phyloP scores from a whole-genome alignment of 2,888 invertebrate species.

The Octodonta nipae region DNA sequence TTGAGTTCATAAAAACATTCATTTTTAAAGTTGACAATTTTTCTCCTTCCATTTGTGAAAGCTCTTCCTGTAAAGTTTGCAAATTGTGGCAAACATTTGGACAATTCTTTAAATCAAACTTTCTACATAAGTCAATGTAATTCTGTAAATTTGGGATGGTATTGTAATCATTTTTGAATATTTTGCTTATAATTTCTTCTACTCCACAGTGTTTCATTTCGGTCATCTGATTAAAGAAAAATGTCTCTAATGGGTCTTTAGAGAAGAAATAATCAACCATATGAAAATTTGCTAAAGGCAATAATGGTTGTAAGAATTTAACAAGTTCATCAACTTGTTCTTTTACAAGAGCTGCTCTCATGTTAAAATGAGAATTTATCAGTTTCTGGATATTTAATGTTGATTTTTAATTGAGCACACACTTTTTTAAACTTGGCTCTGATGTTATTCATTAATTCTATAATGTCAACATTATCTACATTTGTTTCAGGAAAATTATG shows the following conservation, averaged over 20 bases:
- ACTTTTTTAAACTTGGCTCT: conserved; percentile 55
- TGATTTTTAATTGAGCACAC: conserved; percentile 53
- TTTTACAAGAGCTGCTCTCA: conserved; percentile 19
- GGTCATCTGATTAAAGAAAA: conserved; percentile 44
- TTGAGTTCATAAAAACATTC: conserved; percentile 61
- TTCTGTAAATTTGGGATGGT: conserved; percentile 19
- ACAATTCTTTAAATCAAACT: conserved; percentile 25
- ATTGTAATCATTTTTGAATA: conserved; percentile 34
- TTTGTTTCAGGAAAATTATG: conserved; percentile 52
- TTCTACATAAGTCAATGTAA: conserved; percentile 22
- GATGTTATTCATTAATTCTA: conserved; percentile 47
- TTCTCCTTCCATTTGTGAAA: conserved; percentile 28
- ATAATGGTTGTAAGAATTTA: conserved; percentile 44
- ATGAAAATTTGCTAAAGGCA: conserved; percentile 59
- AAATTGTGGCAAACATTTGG: conserved; percentile 35
- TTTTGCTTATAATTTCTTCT: conserved; percentile 36
- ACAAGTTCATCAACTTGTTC: conserved; percentile 40
- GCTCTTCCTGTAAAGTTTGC: conserved; percentile 32
- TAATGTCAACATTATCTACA: conserved; percentile 50
- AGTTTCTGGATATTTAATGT: conserved; percentile 40
- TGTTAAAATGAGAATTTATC: conserved; percentile 46
- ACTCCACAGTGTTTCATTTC: conserved; percentile 38
- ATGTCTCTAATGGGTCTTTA: conserved; percentile 42
- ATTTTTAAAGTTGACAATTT: conserved; percentile 33
- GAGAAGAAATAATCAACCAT: conserved; percentile 65